phyloP scores from a whole-genome alignment of 1,140 invertebrate species.

The Stegodyphus dumicola region DNA sequence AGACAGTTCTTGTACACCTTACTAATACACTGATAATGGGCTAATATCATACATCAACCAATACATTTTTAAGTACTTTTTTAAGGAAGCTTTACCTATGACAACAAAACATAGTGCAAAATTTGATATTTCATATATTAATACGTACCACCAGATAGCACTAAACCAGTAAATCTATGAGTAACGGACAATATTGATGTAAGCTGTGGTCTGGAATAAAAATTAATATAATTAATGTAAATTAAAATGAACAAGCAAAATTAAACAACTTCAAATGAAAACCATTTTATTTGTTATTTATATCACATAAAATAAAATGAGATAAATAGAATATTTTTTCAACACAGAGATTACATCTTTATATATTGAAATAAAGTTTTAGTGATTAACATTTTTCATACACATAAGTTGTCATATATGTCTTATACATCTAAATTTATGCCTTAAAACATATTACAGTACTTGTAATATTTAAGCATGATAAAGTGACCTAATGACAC shows the following conservation, averaged over 20 bases:
- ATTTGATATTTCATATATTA: too few species aligned
- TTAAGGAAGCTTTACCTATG: too few species aligned
- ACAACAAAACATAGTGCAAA: too few species aligned
- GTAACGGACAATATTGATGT: slow-evolving; percentile 82
- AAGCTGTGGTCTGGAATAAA: slow-evolving; percentile 70
- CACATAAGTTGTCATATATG: background rate
- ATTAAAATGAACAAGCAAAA: background rate
- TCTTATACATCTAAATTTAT: background rate
- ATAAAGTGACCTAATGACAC: too few species aligned
- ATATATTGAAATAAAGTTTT: background rate
- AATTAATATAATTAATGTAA: background rate
- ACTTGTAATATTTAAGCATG: background rate
- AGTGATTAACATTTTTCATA: background rate
- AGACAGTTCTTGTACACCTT: slow-evolving; percentile 3
- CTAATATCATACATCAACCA: too few species aligned
- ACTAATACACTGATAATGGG: too few species aligned
- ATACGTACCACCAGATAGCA: slow-evolving; percentile 64
- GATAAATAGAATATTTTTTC: background rate
- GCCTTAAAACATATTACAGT: background rate
- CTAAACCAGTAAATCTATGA: slow-evolving; percentile 77
- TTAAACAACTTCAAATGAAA: background rate
- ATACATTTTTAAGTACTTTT: too few species aligned
- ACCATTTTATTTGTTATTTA: background rate
- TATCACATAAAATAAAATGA: background rate
- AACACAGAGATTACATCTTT: background rate